Base-by-base conservation (phyloP, 2,113 vertebrate genomes). In the Callorhinus ursinus region DNA sequence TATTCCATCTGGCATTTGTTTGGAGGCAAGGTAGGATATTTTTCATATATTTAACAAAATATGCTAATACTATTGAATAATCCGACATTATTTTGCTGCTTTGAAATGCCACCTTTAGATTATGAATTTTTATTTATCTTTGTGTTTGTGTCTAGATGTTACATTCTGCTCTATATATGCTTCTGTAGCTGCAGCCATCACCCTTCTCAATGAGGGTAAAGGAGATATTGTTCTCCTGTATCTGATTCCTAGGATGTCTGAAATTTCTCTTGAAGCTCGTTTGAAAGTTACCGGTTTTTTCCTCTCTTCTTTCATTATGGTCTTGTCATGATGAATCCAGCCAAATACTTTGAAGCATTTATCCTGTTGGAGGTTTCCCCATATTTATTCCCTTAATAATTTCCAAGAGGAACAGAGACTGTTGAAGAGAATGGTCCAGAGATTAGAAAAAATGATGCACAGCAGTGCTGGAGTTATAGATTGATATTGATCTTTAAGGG, bases 1-100 rank as follows among this genome's bases (percentile, higher is more conserved):
- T 94, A 90, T 88, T 85, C 59, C 59, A 65, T 36, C 59, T 95
- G 55, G 33, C 65, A 92, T 96, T 93, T 93, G 46, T 90, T 95
- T 89, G 13, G 59, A 21, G 59, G n/a, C 33, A 91, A 86, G n/a
- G 4, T 82, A 86, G n/a, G 67, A 22, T 74, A 28, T 90, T 93
- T 96, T 96, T 69, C 22, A 79, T 59, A 65, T 39, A 59, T 71
- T 88, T 85, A 94, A 51, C 46, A 67, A 86, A 79, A 83, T 67
- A 82, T 77, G 33, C 22, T 72, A 82, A 10, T 81, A 42, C 26
- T 53, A 3, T 53, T 84, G 36, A 85, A 76, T 92, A 88, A 94
- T 74, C 28, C 24, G 61, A 49, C 9, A 46, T 67, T 71, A 59
- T 80, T 84, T 71, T 86, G 21, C 22, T 49, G 1, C 42, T 85